Conservation (phyloP, 2,797 vertebrate genomes). For the Adelosebastes latens region DNA sequence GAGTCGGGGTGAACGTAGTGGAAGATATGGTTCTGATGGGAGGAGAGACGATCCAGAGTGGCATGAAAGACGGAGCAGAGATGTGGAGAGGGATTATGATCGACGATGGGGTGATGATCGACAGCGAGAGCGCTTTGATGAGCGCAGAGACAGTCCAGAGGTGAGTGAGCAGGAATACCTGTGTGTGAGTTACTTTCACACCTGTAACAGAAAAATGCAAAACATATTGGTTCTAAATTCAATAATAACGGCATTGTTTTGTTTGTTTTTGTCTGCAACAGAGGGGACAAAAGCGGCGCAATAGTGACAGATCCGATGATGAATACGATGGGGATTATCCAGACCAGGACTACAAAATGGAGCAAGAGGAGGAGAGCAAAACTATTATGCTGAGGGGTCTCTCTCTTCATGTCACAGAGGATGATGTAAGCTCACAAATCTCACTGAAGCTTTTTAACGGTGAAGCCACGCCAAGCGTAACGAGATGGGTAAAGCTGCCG, state of each 20-base stretch:
- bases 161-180: conserved; percentile 58
- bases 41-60: conserved; percentile 88
- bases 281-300: conserved; percentile 87
- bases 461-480: neutral
- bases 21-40: conserved; percentile 91
- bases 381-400: conserved; percentile 94
- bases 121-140: conserved; percentile 86
- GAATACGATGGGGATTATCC: conserved; percentile 93
- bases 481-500: neutral
- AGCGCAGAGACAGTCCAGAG: conserved; percentile 83
- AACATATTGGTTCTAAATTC: neutral
- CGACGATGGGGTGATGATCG: conserved; percentile 87
- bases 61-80: conserved; percentile 82
- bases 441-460: neutral
- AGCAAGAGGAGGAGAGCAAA: conserved; percentile 93
- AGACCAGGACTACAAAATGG: conserved; percentile 91
- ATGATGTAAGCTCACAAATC: conserved; percentile 84
- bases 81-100: conserved; percentile 85
- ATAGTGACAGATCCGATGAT: conserved; percentile 92
- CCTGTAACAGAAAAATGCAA: neutral
- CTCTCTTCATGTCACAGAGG: conserved; percentile 89
- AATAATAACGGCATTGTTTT: neutral
- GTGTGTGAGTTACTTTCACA: too few relatives aligned
- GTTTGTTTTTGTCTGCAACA: conserved; percentile 34
- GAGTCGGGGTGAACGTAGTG: conserved; percentile 91